phyloP scores from a whole-genome alignment of 1,140 invertebrate species.

The Penaeus chinensis region DNA sequence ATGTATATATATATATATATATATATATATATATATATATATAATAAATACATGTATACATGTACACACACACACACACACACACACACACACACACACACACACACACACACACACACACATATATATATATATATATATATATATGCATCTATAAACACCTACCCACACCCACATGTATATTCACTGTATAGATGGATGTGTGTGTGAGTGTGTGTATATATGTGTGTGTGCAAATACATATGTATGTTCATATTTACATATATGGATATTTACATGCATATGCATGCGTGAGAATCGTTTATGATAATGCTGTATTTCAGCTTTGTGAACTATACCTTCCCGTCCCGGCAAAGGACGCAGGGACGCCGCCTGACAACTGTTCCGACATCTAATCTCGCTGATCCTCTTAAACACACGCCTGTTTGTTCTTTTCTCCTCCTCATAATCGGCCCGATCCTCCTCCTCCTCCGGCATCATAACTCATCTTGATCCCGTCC shows the following conservation, averaged over 20 bases:
- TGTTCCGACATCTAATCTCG: too few relatives aligned
- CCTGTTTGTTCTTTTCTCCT: too few relatives aligned
- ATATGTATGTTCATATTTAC: background rate
- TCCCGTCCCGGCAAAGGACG: too few relatives aligned
- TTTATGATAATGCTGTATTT: too few relatives aligned
- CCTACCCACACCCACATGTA: conserved; percentile 15
- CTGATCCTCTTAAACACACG: too few relatives aligned
- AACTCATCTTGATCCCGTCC: too few relatives aligned
- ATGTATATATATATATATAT: background rate
- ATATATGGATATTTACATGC: background rate
- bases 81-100: background rate
- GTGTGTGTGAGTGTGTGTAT: background rate
- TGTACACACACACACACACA: background rate
- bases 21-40: background rate
- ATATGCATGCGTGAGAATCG: too few relatives aligned
- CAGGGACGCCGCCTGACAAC: too few relatives aligned
- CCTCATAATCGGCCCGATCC: too few relatives aligned
- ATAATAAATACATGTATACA: background rate
- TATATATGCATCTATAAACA: background rate
- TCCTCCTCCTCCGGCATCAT: too few relatives aligned
- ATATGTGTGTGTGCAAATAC: conserved; percentile 18
- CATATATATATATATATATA: conserved; percentile 3
- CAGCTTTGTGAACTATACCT: too few relatives aligned
- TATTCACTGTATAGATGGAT: background rate
- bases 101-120: too few relatives aligned